Conservation (phyloP, 1,140 invertebrate genomes). For the Lethrus apterus region DNA sequence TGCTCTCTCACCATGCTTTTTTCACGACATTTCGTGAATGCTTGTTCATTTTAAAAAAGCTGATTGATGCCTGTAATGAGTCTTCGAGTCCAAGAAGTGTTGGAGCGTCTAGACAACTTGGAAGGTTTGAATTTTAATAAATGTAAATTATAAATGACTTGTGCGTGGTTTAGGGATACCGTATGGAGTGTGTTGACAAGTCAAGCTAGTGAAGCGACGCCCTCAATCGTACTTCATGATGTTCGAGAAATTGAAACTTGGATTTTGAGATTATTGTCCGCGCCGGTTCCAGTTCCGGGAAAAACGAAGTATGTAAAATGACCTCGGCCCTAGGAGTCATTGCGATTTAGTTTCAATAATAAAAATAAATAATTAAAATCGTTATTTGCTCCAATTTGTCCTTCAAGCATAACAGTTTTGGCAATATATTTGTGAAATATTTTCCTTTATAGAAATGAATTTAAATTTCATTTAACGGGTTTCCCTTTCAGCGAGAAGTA, state of each 20-base stretch:
- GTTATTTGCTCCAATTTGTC: too few relatives aligned
- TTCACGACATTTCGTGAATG: conserved; percentile 97
- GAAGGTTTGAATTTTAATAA: conserved; percentile 57
- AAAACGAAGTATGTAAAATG: conserved; percentile 78
- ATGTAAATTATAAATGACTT: too few relatives aligned
- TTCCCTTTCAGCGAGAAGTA: too few relatives aligned
- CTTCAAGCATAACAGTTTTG: too few relatives aligned
- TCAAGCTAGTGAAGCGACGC: conserved; percentile 65
- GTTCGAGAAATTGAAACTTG: conserved; percentile 98
- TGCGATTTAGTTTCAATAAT: too few relatives aligned
- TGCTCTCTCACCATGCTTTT: conserved; percentile 98
- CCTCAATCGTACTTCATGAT: conserved; percentile 87
- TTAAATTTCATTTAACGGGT: neutral
- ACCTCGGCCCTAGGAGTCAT: too few relatives aligned
- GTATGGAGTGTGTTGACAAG: conserved; percentile 86
- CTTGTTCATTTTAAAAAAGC: conserved; percentile 86
- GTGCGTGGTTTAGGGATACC: conserved; percentile 68
- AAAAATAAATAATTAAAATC: too few relatives aligned
- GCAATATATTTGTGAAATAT: too few relatives aligned
- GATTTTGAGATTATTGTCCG: conserved; percentile 91
- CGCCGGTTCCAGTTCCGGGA: conserved; percentile 94
- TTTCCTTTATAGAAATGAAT: too few relatives aligned
- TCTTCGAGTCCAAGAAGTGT: conserved; percentile 79
- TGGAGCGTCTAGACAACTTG: conserved; percentile 77
- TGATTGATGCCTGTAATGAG: conserved; percentile 96